Conservation (phyloP, 1,140 invertebrate species). For the Calosoma granatense region DNA sequence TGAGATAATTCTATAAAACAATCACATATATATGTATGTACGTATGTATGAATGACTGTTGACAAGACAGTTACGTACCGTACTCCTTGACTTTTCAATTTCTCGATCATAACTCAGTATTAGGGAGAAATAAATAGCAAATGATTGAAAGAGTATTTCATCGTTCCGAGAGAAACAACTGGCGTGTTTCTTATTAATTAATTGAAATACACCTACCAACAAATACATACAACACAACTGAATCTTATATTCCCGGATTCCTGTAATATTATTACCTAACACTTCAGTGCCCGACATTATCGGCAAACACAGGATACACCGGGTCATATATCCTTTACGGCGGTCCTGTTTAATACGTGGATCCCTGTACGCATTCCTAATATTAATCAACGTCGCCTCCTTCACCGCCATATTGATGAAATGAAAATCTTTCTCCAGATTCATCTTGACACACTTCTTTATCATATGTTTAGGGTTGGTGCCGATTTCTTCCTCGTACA, state of each 20-base stretch:
- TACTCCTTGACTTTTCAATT: no score
- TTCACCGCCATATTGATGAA: slow-evolving; percentile 38
- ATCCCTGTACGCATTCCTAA: slow-evolving; percentile 41
- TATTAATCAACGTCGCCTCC: slow-evolving; percentile 35
- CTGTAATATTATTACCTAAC: no score
- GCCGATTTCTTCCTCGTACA: slow-evolving; percentile 43
- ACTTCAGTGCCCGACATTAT: slow-evolving; percentile 39
- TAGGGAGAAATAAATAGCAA: slow-evolving; percentile 39
- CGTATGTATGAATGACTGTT: no score
- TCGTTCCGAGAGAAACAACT: slow-evolving; percentile 38
- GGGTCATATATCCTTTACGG: slow-evolving; percentile 37
- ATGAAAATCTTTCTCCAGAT: slow-evolving; percentile 35
- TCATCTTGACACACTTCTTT: slow-evolving; percentile 39
- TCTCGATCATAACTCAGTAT: slow-evolving; percentile 39
- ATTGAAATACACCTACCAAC: slow-evolving; percentile 39
- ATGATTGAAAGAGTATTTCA: slow-evolving; percentile 39
- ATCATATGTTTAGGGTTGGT: slow-evolving; percentile 21
- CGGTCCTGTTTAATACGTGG: slow-evolving; percentile 38
- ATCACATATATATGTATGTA: slow-evolving; percentile 12
- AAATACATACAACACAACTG: slow-evolving; percentile 12
- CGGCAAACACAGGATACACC: slow-evolving; percentile 40
- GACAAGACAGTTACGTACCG: no score
- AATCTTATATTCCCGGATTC: no score
- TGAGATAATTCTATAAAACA: slow-evolving; percentile 9
- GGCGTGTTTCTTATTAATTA: slow-evolving; percentile 41